Percentiles rank a stretch among this genome's conserved stretches.
Evolutionary conservation across 2,797 vertebrate genomes (phyloP).

Genomic region (Tympanoctomys barrerae): DNA sequence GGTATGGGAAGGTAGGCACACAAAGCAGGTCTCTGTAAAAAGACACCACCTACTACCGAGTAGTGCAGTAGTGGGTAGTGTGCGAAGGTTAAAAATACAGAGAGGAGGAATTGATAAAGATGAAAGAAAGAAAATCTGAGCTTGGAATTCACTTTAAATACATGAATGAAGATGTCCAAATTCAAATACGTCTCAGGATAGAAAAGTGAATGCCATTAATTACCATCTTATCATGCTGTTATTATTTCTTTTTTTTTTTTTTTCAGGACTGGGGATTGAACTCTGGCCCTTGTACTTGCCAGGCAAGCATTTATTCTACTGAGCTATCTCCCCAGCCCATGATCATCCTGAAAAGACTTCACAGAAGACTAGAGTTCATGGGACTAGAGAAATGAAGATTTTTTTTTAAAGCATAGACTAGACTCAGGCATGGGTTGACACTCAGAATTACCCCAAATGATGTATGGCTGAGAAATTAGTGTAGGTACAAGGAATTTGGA

Average conservation of each 20-base stretch:
- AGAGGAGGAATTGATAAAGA: not conserved
- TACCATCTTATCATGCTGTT: not conserved
- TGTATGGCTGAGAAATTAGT: not conserved
- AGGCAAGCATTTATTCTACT: too few relatives aligned
- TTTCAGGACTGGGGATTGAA: too few relatives aligned
- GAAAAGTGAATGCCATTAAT: not conserved
- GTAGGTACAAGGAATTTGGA: not conserved
- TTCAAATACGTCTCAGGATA: not conserved
- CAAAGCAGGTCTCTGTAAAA: not conserved
- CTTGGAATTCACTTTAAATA: slow-evolving; percentile 24
- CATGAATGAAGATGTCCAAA: slow-evolving; percentile 4
- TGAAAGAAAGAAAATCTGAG: not conserved
- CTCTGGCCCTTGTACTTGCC: too few relatives aligned
- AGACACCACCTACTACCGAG: not conserved
- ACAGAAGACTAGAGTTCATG: not conserved
- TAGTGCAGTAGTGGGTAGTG: too few relatives aligned
- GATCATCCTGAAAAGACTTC: not conserved
- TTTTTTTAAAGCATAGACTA: not conserved
- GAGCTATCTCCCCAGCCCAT: not conserved
- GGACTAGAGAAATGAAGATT: not conserved
- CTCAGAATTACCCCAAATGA: not conserved
- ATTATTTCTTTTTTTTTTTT: too few relatives aligned
- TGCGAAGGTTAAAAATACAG: not conserved
- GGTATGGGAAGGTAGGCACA: not conserved
- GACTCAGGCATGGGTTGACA: not conserved